These are phyloP conservation scores for Diachrysia chrysitis DNA, from an alignment of 2,888 invertebrate species.

Conservation along the genomic window DNA sequence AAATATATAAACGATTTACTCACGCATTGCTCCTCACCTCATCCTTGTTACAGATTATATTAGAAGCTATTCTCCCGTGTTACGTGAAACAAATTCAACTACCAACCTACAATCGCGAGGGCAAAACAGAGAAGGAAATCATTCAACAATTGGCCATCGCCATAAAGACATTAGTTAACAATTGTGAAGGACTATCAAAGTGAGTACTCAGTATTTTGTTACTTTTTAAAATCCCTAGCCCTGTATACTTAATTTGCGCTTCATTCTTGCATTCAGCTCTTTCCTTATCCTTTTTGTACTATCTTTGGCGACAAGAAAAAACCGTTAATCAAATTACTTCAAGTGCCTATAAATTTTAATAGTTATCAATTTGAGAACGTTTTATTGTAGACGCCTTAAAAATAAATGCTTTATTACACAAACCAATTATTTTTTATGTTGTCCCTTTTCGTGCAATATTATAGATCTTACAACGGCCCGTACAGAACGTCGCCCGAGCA, in stretches of 20 bases:
- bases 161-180: slow-evolving; percentile 98
- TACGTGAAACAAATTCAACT: slow-evolving; percentile 98
- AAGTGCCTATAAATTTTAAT: background rate
- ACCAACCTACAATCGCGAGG: slow-evolving; percentile 96
- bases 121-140: slow-evolving; percentile 97
- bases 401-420: background rate
- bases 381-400: slow-evolving; percentile 3
- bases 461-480: slow-evolving; percentile 97
- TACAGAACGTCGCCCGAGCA: slow-evolving; percentile 97
- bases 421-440: slow-evolving; percentile 6
- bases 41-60: slow-evolving; percentile 91
- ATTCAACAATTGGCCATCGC: slow-evolving; percentile 98
- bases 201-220: slow-evolving; percentile 77
- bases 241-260: slow-evolving; percentile 5
- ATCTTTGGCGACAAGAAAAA: background rate
- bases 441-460: background rate
- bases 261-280: slow-evolving; percentile 2
- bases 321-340: background rate
- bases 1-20: too few relatives aligned
- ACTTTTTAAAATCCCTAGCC: background rate
- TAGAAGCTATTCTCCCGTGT: slow-evolving; percentile 98
- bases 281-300: background rate
- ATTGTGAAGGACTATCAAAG: slow-evolving; percentile 98
- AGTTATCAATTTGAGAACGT: background rate
- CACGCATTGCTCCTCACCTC: background rate